Conservation (phyloP, 2,797 vertebrate genomes). For the Sebastes hubbsi region DNA sequence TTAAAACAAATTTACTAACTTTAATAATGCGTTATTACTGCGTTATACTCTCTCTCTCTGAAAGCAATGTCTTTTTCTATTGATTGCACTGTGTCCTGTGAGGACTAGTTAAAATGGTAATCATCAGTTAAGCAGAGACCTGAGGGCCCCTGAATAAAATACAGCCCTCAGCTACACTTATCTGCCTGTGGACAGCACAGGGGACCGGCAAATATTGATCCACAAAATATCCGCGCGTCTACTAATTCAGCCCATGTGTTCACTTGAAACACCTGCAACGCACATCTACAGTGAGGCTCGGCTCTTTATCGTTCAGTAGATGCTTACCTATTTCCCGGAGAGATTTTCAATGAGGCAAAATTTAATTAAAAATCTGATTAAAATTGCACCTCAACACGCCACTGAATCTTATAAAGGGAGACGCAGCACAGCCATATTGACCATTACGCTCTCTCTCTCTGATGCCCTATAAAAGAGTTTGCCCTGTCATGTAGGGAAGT, state of each 20-base stretch:
- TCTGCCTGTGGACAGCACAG: slow-evolving; percentile 22
- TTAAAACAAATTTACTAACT: too few species aligned
- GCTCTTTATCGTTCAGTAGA: slow-evolving; percentile 19
- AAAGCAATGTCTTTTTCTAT: slow-evolving; percentile 22
- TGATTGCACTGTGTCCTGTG: slow-evolving; percentile 25
- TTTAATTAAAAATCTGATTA: slow-evolving; percentile 66
- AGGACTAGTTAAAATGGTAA: slow-evolving; percentile 60
- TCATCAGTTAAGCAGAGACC: slow-evolving; percentile 38
- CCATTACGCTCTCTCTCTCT: slow-evolving; percentile 3
- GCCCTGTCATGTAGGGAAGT: slow-evolving; percentile 10
- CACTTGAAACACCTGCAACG: neutral
- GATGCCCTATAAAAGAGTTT: slow-evolving; percentile 26
- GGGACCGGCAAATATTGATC: slow-evolving; percentile 53
- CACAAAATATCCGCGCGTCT: slow-evolving; percentile 20
- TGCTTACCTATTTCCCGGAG: slow-evolving; percentile 21
- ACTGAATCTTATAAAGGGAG: slow-evolving; percentile 31
- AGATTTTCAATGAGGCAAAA: slow-evolving; percentile 45
- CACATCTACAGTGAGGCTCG: neutral
- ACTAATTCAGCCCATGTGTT: slow-evolving; percentile 39
- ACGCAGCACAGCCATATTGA: slow-evolving; percentile 17
- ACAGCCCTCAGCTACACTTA: slow-evolving; percentile 44
- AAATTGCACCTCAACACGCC: slow-evolving; percentile 20
- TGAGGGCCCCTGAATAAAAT: slow-evolving; percentile 35
- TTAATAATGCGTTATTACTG: too few species aligned
- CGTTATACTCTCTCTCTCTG: slow-evolving; percentile 23